These are phyloP conservation scores for Tetrao urogallus DNA, from an alignment of 2,113 vertebrate species.

Conservation along the genomic window DNA sequence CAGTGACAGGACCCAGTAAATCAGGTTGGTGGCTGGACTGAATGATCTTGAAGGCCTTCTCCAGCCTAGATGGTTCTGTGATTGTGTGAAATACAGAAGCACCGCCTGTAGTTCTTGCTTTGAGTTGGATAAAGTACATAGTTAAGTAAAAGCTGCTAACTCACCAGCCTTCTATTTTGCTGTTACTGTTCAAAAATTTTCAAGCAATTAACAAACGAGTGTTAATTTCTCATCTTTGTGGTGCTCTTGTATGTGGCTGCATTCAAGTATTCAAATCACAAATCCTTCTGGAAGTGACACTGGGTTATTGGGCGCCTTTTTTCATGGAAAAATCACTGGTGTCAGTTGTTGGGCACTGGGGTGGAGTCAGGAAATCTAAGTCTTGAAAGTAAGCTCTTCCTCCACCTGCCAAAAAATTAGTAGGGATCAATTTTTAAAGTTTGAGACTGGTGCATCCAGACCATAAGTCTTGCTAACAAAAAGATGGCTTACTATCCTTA, in stretches of 20 bases:
- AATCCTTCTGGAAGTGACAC: background rate
- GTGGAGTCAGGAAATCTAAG: background rate
- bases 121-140: background rate
- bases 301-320: background rate
- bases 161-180: background rate
- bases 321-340: background rate
- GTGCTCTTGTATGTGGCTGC: background rate
- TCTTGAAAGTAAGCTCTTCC: background rate
- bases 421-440: background rate
- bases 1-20: too few relatives aligned
- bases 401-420: background rate
- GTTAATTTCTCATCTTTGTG: background rate
- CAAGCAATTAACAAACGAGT: background rate
- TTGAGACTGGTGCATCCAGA: background rate
- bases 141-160: background rate
- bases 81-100: background rate
- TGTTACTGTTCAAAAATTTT: background rate
- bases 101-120: background rate
- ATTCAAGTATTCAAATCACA: background rate
- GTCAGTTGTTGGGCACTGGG: background rate
- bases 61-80: background rate
- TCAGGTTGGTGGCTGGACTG: background rate
- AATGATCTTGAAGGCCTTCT: background rate
- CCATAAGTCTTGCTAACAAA: background rate
- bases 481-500: background rate